These are phyloP conservation scores for Seira musarum DNA, from an alignment of 2,888 invertebrate species.

Conservation along the genomic window DNA sequence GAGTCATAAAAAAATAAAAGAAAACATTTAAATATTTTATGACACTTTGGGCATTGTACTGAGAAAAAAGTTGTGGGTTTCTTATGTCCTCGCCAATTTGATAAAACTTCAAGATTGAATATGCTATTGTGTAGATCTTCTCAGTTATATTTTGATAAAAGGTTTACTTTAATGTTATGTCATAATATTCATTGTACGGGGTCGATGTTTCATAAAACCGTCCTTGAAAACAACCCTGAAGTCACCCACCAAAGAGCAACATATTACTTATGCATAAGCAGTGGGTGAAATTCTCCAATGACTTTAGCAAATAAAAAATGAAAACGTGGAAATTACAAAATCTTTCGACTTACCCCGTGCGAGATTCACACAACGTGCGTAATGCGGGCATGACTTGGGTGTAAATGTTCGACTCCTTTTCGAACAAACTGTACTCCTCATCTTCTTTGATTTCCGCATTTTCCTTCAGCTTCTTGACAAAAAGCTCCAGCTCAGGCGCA, in stretches of 20 bases:
- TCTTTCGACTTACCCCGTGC: slow-evolving; percentile 47
- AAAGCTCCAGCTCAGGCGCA: slow-evolving; percentile 39
- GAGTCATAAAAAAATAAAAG: no score
- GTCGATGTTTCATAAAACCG: neutral
- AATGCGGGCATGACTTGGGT: slow-evolving; percentile 52
- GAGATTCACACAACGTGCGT: slow-evolving; percentile 44
- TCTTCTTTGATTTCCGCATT: slow-evolving; percentile 63
- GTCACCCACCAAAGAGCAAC: no score
- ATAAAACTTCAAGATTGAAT: neutral
- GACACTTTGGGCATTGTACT: neutral
- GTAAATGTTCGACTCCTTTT: slow-evolving; percentile 60
- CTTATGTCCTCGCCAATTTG: no score
- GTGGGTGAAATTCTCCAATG: neutral
- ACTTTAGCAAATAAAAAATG: neutral
- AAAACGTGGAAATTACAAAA: neutral
- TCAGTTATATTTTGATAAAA: neutral
- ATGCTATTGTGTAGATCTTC: neutral
- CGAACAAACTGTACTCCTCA: slow-evolving; percentile 58
- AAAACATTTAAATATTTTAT: no score
- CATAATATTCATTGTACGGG: neutral
- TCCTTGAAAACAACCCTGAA: neutral
- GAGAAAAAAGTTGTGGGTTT: neutral
- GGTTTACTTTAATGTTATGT: neutral
- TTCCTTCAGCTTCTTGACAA: slow-evolving; percentile 57
- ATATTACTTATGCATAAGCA: neutral